Conservation (phyloP, 2,113 vertebrate genomes). For the Oryctolagus cuniculus region DNA sequence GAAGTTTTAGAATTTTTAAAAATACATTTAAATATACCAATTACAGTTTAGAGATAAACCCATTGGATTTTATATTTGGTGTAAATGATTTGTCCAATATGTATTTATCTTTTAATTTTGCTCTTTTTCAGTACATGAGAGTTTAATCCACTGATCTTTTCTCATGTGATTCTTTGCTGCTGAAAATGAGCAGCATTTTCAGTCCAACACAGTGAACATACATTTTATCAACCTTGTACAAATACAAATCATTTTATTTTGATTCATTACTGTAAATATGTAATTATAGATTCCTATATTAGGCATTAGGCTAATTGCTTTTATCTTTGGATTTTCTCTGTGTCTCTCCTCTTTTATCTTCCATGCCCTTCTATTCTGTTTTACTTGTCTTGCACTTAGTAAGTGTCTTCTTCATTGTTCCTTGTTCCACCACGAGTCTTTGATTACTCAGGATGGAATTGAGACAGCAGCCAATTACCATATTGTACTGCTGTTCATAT, state of each 20-base stretch:
- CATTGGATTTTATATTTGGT: conserved; percentile 1
- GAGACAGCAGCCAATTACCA: conserved; percentile 62
- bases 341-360: not conserved
- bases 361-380: not conserved
- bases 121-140: conserved; percentile 5
- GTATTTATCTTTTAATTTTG: conserved; percentile 39
- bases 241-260: not conserved
- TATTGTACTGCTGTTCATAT: conserved; percentile 10
- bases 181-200: conserved; percentile 34
- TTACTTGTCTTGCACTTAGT: not conserved
- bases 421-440: not conserved
- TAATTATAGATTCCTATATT: not conserved
- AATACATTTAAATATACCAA: not conserved
- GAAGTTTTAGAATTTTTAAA: conserved; percentile 40
- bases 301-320: not conserved
- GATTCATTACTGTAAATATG: not conserved
- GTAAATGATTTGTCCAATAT: conserved; percentile 9
- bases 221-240: not conserved
- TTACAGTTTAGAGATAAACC: not conserved
- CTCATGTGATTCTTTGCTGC: conserved; percentile 20
- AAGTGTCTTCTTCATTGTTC: conserved; percentile 41
- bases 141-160: not conserved
- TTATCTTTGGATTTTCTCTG: conserved; percentile 2
- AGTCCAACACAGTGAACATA: not conserved
- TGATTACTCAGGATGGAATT: conserved; percentile 1